Percentiles rank a stretch among this genome's conserved stretches.
phyloP scores from a whole-genome alignment of 2,888 invertebrate genomes.

The Barypeithes pellucidus region DNA sequence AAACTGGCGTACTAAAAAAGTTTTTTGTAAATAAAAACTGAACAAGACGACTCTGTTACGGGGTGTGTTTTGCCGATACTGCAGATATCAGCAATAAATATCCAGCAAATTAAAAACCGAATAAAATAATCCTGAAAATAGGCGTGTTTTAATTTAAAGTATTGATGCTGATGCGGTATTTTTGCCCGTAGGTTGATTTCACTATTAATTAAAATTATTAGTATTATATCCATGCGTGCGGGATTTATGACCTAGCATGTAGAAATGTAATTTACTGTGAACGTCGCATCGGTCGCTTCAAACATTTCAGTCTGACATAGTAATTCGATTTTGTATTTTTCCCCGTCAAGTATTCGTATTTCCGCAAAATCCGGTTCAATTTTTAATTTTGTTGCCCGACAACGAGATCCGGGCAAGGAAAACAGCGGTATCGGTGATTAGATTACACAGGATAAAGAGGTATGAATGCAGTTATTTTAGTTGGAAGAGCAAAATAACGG shows the following conservation, averaged over 20 bases:
- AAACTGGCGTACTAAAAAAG: too few species aligned
- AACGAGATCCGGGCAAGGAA: background rate
- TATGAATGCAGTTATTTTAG: background rate
- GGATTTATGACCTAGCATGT: constrained; percentile 40
- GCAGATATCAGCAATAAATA: background rate
- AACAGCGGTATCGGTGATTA: background rate
- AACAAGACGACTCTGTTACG: too few species aligned
- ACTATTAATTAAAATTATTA: constrained; percentile 34
- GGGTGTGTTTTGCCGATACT: too few species aligned
- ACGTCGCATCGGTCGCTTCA: constrained; percentile 15
- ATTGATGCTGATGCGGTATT: background rate
- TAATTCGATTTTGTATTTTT: constrained; percentile 7
- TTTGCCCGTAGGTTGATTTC: constrained; percentile 23
- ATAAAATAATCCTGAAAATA: constrained; percentile 22
- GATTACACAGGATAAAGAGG: background rate
- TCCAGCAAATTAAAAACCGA: background rate
- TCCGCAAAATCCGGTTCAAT: constrained; percentile 17
- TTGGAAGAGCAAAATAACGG: background rate
- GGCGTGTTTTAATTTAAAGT: background rate
- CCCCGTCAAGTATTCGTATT: background rate
- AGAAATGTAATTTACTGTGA: constrained; percentile 25
- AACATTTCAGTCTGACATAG: constrained; percentile 23
- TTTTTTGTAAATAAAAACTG: too few species aligned
- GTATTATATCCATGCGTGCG: constrained; percentile 20
- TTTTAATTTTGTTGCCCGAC: background rate